Base-by-base conservation (phyloP, 2,113 vertebrate genomes). In the Merops nubicus region DNA sequence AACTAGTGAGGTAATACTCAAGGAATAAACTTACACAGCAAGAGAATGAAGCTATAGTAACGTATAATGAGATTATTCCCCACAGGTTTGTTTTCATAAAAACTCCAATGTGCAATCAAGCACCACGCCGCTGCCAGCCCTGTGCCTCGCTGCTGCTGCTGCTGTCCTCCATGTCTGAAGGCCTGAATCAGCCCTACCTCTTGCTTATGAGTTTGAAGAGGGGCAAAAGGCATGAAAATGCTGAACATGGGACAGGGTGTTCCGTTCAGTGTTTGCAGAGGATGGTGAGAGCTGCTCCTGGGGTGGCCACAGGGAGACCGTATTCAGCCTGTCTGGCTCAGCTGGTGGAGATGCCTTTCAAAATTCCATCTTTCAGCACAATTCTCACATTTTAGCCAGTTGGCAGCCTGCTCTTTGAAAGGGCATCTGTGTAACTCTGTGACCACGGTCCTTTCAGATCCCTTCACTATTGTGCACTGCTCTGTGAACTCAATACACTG, bases 401-500 rank as follows among this genome's bases (percentile, higher is more conserved):
- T 78, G 91, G 72, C 83, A 95, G 73, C 56, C 60, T 84, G 79
- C 31, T 86, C 93, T 93, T 97, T 97, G 94, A 93, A 95, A 96
- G 69, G 19, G 29, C 79, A 91, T 88, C 95, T 5, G 0, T 81
- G 48, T 47, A 29, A 65, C 51, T 60, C 11, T 75, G 78, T 83
- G 92, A 93, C 90, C 79, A 70, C 0, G 0, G 70, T 38, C 67
- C 54, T 88, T 85, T 94, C 85, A 91, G 38, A 86, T 48, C 76
- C 43, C 72, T n/a, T 31, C 47, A 2, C 28, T 51, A 6, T 69
- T 63, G 56, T 80, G 42, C 3, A 1, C 48, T 80, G 45, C 59
- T 67, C 75, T 90, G 75, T 88, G 72, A 96, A 88, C 79, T 89
- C 88, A 89, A 91, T 95, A 84, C 76, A 29, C 34, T 0, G 0